Percentiles rank a stretch among this genome's conserved stretches.
Evolutionary conservation across 2,797 vertebrate species (phyloP).

Genomic region (Miichthys miiuy): DNA sequence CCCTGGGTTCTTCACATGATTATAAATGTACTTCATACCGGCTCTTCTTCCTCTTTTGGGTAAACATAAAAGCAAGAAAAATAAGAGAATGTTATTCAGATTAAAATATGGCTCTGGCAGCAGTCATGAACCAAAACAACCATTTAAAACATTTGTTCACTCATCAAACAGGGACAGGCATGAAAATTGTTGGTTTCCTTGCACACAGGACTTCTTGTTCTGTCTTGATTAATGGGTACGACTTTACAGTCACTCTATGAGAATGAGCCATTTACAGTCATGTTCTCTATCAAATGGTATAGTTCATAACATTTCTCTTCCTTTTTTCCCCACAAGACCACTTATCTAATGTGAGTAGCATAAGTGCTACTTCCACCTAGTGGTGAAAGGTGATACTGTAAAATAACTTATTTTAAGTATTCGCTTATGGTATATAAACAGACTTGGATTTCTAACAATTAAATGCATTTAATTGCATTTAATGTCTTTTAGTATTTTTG

Average conservation of each 20-base stretch:
- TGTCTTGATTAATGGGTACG: too few relatives aligned
- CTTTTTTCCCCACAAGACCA: not conserved
- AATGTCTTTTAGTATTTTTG: not conserved
- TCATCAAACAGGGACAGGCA: not conserved
- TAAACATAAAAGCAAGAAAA: not conserved
- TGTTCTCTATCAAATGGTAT: not conserved
- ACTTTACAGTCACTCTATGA: not conserved
- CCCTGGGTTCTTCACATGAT: not conserved
- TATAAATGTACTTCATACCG: slow-evolving; percentile 4
- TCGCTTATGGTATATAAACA: not conserved
- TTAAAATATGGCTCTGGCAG: not conserved
- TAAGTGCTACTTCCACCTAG: slow-evolving; percentile 59
- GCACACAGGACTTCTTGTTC: not conserved
- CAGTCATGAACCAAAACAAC: slow-evolving; percentile 15
- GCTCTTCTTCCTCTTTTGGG: too few relatives aligned
- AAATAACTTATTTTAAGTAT: not conserved
- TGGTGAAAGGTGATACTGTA: slow-evolving; percentile 42
- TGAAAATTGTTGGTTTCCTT: not conserved
- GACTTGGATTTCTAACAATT: not conserved
- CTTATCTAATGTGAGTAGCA: not conserved
- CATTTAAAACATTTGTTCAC: slow-evolving; percentile 13
- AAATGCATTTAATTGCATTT: not conserved
- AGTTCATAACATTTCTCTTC: slow-evolving; percentile 17
- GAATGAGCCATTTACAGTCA: not conserved
- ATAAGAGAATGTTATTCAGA: slow-evolving; percentile 1